Conservation (phyloP, 2,888 invertebrate genomes). For the Leucophora obtusa region DNA sequence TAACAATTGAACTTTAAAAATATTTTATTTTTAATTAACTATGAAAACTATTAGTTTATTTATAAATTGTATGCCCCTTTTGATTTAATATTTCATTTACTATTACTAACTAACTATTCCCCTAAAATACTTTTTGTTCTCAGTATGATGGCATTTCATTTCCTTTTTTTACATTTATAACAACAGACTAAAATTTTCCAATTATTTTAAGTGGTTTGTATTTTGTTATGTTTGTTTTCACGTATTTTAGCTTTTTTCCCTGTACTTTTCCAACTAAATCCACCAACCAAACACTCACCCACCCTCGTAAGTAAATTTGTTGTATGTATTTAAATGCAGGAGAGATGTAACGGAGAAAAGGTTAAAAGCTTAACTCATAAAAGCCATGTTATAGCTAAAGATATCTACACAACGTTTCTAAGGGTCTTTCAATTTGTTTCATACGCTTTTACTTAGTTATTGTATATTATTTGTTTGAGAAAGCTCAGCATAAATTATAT, state of each 20-base stretch:
- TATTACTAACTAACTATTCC: background rate
- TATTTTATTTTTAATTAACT: too few relatives aligned
- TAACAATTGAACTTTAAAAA: too few relatives aligned
- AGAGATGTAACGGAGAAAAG: constrained; percentile 15
- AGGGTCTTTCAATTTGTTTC: constrained; percentile 9
- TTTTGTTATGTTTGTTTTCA: constrained; percentile 46
- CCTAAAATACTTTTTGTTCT: constrained; percentile 1
- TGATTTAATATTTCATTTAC: too few relatives aligned
- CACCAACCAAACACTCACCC: background rate
- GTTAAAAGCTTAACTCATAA: constrained; percentile 49
- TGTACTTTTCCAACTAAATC: background rate
- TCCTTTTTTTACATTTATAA: background rate
- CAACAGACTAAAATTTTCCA: constrained; percentile 50
- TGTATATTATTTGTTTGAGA: background rate
- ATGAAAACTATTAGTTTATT: too few relatives aligned
- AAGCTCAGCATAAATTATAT: constrained; percentile 39
- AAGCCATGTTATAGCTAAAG: constrained; percentile 33
- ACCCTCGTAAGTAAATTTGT: constrained; percentile 4
- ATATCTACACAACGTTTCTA: constrained; percentile 4
- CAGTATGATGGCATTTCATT: background rate
- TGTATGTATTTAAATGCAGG: background rate
- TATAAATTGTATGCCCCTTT: too few relatives aligned
- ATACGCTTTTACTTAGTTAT: background rate
- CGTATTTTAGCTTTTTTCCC: constrained; percentile 19
- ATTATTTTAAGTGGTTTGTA: constrained; percentile 63